phyloP scores from a whole-genome alignment of 1,140 invertebrate genomes.

The Tribolium madens region DNA sequence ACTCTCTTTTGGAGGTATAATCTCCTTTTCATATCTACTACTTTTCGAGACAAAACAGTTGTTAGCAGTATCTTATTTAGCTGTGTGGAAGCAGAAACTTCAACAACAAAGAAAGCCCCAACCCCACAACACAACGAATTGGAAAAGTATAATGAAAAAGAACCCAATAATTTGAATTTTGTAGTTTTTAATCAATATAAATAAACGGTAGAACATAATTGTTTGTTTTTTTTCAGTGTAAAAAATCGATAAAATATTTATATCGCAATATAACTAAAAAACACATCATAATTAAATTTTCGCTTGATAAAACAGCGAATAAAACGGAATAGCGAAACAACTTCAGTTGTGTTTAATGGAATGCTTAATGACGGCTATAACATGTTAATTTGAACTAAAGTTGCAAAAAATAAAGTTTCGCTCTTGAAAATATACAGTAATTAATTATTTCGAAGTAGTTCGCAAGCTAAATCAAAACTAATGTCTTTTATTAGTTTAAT shows the following conservation, averaged over 20 bases:
- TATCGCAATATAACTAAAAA: neutral
- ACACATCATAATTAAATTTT: neutral
- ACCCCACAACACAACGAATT: neutral
- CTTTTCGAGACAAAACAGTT: neutral
- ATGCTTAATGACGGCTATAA: slow-evolving; percentile 9
- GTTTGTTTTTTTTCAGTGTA: neutral
- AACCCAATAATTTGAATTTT: too few relatives aligned
- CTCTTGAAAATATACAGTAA: neutral
- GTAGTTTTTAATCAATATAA: neutral
- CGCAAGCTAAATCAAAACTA: neutral
- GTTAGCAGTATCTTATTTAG: neutral
- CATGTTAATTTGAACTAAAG: slow-evolving; percentile 5
- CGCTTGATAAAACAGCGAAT: neutral
- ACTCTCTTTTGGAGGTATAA: neutral
- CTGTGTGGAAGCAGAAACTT: neutral
- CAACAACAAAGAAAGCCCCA: neutral
- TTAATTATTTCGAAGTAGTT: slow-evolving; percentile 4
- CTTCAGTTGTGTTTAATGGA: slow-evolving; percentile 7
- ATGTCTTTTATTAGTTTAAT: neutral
- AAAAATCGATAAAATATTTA: neutral
- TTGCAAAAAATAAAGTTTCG: slow-evolving; percentile 9
- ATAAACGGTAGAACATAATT: neutral
- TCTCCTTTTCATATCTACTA: neutral
- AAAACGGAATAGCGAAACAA: neutral
- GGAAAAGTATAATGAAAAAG: neutral